phyloP scores from a whole-genome alignment of 2,888 invertebrate genomes.

The Acanthosepion esculentum region DNA sequence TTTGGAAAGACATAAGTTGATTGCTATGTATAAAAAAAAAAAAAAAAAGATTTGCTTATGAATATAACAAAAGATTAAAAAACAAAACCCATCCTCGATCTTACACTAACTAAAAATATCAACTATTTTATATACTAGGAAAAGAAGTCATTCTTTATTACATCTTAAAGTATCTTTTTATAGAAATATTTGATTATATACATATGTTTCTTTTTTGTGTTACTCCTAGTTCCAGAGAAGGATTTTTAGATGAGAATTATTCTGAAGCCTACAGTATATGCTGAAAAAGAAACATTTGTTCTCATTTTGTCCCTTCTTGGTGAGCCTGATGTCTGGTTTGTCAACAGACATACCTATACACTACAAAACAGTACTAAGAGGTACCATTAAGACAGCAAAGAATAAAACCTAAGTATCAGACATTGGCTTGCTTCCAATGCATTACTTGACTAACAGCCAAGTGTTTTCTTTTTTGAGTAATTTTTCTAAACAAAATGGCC shows the following conservation, averaged over 20 bases:
- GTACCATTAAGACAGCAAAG: constrained; percentile 8
- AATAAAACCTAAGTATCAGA: constrained; percentile 33
- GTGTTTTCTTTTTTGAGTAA: not conserved
- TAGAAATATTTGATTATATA: not conserved
- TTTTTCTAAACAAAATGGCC: constrained; percentile 20
- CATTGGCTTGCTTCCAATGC: constrained; percentile 33
- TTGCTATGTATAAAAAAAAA: not conserved
- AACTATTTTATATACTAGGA: not conserved
- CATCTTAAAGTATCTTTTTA: not conserved
- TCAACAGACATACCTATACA: constrained; percentile 6
- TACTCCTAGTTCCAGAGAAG: not conserved
- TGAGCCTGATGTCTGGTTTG: not conserved
- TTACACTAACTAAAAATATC: not conserved
- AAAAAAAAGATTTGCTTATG: not conserved
- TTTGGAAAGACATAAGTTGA: constrained; percentile 20
- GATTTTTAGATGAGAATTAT: not conserved
- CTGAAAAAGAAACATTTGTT: not conserved
- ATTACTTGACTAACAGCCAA: not conserved
- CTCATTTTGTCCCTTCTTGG: constrained; percentile 9
- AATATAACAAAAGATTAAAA: not conserved
- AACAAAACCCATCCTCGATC: not conserved
- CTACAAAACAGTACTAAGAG: constrained; percentile 2
- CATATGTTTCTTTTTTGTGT: not conserved
- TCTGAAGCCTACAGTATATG: not conserved
- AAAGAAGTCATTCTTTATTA: not conserved